phyloP scores from a whole-genome alignment of 2,113 vertebrate genomes.

The Theropithecus gelada region DNA sequence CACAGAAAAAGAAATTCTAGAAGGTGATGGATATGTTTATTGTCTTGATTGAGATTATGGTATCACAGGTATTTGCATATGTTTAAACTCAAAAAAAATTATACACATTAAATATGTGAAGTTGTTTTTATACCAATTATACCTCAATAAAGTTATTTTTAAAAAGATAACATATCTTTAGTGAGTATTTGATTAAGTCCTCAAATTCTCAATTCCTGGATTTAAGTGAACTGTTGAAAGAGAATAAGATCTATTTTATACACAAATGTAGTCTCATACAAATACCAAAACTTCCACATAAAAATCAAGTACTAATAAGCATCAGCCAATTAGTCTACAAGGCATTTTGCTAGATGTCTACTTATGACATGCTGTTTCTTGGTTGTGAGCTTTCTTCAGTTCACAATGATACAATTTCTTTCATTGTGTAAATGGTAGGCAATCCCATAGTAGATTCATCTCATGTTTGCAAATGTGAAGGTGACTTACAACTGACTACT shows the following conservation, averaged over 20 bases:
- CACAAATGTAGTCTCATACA: not conserved
- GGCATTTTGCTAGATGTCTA: too few species aligned
- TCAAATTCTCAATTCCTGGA: not conserved
- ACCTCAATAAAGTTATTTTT: not conserved
- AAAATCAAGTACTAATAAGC: not conserved
- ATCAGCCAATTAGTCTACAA: not conserved
- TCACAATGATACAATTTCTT: too few species aligned
- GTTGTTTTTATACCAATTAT: not conserved
- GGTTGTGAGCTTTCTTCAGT: not conserved
- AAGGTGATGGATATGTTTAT: not conserved
- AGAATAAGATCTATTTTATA: not conserved
- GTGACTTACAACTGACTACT: not conserved
- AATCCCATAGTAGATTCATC: not conserved
- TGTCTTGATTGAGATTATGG: not conserved
- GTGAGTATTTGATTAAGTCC: not conserved
- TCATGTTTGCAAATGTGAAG: not conserved
- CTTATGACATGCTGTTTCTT: not conserved
- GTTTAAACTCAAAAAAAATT: not conserved
- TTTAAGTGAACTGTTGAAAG: not conserved
- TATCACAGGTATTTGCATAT: not conserved
- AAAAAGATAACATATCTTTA: not conserved
- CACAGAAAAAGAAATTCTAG: not conserved
- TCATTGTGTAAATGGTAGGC: not conserved
- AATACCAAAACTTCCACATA: not conserved
- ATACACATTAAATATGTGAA: not conserved